These are phyloP conservation scores for Aphelenchoides fujianensis DNA, from an alignment of 1,140 invertebrate genomes.

Conservation along the genomic window DNA sequence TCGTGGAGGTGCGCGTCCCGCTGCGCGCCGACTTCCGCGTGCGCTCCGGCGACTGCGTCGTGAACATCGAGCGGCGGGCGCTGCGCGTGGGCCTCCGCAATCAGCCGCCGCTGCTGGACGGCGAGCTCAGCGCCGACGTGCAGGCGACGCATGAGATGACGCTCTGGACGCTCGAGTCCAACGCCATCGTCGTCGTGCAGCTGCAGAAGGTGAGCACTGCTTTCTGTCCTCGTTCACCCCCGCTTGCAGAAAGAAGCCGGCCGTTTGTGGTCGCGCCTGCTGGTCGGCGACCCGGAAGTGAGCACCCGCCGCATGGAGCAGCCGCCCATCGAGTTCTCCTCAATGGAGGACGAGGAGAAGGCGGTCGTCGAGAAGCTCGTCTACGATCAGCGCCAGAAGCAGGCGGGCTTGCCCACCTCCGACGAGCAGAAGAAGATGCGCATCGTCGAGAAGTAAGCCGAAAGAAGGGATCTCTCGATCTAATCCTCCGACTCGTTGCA, in stretches of 20 bases:
- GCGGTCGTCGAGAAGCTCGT: conserved; percentile 99
- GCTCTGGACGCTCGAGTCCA: not conserved
- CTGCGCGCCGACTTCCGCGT: conserved; percentile 74
- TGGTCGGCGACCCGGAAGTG: conserved; percentile 87
- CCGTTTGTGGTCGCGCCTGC: conserved; percentile 92
- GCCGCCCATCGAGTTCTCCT: conserved; percentile 91
- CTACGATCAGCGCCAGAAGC: conserved; percentile 80
- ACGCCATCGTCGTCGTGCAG: conserved; percentile 63
- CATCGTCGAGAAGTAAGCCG: conserved; percentile 71
- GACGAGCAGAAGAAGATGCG: conserved; percentile 98
- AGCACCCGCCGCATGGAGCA: conserved; percentile 95
- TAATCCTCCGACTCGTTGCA: not conserved
- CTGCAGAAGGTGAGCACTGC: conserved; percentile 77
- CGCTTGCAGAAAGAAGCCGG: conserved; percentile 76
- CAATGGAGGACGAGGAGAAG: conserved; percentile 92
- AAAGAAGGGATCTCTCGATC: not conserved
- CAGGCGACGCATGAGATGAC: conserved; percentile 91
- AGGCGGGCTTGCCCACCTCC: conserved; percentile 88
- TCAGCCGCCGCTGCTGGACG: conserved; percentile 83
- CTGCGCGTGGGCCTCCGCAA: conserved; percentile 85
- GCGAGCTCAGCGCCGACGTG: conserved; percentile 80
- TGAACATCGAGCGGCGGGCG: conserved; percentile 77
- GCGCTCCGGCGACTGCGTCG: conserved; percentile 77
- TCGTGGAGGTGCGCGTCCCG: conserved; percentile 86
- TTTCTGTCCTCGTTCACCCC: not conserved